These are phyloP conservation scores for Rhineura floridana DNA, from an alignment of 2,113 vertebrate species.

Conservation along the genomic window DNA sequence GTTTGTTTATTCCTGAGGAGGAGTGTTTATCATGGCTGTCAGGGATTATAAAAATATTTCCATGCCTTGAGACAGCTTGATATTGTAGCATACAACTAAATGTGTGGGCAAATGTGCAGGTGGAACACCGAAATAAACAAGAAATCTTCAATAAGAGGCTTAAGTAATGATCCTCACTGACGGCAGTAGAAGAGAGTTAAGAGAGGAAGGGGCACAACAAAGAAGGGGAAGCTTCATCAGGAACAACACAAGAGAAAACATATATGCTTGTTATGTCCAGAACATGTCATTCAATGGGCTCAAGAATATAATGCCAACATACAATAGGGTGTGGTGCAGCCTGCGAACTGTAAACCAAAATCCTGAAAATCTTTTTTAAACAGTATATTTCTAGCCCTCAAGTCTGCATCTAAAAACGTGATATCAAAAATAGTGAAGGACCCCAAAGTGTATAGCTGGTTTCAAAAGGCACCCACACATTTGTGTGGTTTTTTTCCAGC, in stretches of 20 bases:
- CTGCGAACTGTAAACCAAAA: background rate
- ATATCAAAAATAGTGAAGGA: background rate
- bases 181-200: conserved; percentile 19
- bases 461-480: background rate
- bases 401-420: background rate
- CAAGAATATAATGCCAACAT: background rate
- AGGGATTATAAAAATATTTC: conserved; percentile 66
- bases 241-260: background rate
- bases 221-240: background rate
- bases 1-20: conserved; percentile 66
- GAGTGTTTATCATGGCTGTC: conserved; percentile 69
- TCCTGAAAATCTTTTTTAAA: background rate
- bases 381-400: background rate
- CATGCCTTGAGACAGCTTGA: conserved; percentile 69
- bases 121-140: conserved; percentile 62
- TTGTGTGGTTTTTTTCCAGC: background rate
- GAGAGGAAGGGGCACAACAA: conserved; percentile 51
- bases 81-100: conserved; percentile 66
- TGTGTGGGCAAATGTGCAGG: conserved; percentile 64
- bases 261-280: background rate
- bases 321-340: background rate
- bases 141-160: conserved; percentile 42
- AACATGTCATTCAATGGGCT: background rate
- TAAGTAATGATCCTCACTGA: conserved; percentile 28
- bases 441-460: background rate